Evolutionary conservation across 2,888 invertebrate genomes (phyloP), one percentile per base, ranked within the genome.

Genomic region (Rhimphoctona megacephalus): DNA sequence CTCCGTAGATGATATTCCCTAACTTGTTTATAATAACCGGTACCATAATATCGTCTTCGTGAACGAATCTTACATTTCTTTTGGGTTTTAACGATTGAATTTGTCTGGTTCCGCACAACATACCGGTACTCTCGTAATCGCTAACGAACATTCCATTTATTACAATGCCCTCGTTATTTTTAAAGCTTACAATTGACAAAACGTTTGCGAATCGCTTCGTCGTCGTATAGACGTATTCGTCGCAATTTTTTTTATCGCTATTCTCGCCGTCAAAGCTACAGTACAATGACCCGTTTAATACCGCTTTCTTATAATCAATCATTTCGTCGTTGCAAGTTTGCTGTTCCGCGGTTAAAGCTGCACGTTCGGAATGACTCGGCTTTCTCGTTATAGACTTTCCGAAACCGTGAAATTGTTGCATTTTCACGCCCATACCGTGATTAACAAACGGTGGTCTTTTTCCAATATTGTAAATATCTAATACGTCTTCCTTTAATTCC

Each of bases 171-270:
- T 70, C 30, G 5, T 49, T 17, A 46, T 70, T 70, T 70, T 70
- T 5, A 17, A 70, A 70, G 46, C 17, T 70, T 17, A 70, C 46
- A 17, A 70, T 52, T 17, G 43, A 70, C 52, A 70, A 70, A 25
- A 46, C 30, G 49, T 70, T 5, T 14, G 25, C 33, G 52, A 70
- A 70, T 30, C 17, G 70, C 30, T 70, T 70, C 17, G 52, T 70
- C 49, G 49, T 52, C n/a, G 70, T 49, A 70, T 70, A 70, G 33
- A 70, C 70, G 70, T 46, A 70, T 70, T 43, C 52, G 49, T 70
- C 70, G 25, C 49, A 70, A 70, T 70, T 70, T 46, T 30, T 70
- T 70, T 25, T 70, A 25, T 49, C 30, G 30, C 17, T 70, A 49
- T 25, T 30, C 19, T 70, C 70, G 52, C 49, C 49, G 49, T 49